Evolutionary conservation across 2,888 invertebrate genomes (phyloP).

Genomic region (Sinopyrophorus schimmeli): DNA sequence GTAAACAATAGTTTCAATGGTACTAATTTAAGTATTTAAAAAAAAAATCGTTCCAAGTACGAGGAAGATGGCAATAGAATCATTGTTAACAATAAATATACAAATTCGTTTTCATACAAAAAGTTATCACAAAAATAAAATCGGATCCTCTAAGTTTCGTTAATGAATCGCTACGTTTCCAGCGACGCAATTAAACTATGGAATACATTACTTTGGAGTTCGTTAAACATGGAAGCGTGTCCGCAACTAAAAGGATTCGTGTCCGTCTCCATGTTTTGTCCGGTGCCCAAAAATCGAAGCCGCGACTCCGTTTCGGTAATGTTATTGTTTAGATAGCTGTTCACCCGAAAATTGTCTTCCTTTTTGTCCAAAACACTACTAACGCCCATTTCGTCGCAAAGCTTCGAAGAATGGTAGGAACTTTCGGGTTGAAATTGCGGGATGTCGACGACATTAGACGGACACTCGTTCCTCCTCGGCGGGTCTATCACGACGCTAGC

Average conservation of each 20-base stretch:
- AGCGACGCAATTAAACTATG: slow-evolving; percentile 63
- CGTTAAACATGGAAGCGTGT: slow-evolving; percentile 67
- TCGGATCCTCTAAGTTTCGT: slow-evolving; percentile 20
- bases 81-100: slow-evolving; percentile 24
- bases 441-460: slow-evolving; percentile 14
- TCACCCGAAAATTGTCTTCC: slow-evolving; percentile 37
- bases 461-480: slow-evolving; percentile 10
- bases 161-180: slow-evolving; percentile 56
- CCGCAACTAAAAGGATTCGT: slow-evolving; percentile 60
- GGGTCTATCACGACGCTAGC: slow-evolving; percentile 26
- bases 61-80: slow-evolving; percentile 24
- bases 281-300: slow-evolving; percentile 34
- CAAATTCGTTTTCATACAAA: slow-evolving; percentile 26
- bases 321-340: slow-evolving; percentile 47
- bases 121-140: slow-evolving; percentile 37
- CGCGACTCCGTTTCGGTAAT: slow-evolving; percentile 36
- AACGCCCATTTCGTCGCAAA: slow-evolving; percentile 20
- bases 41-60: too few relatives aligned
- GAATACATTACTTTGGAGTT: slow-evolving; percentile 63
- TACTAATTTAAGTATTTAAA: too few relatives aligned
- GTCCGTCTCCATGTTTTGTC: slow-evolving; percentile 35
- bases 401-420: slow-evolving; percentile 23
- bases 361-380: slow-evolving; percentile 25
- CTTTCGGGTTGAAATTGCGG: slow-evolving; percentile 23
- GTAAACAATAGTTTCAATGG: too few relatives aligned